Percentiles rank a stretch among this genome's conserved stretches.
Conservation (phyloP, 2,113 vertebrate genomes). For the Sapayoa aenigma region DNA sequence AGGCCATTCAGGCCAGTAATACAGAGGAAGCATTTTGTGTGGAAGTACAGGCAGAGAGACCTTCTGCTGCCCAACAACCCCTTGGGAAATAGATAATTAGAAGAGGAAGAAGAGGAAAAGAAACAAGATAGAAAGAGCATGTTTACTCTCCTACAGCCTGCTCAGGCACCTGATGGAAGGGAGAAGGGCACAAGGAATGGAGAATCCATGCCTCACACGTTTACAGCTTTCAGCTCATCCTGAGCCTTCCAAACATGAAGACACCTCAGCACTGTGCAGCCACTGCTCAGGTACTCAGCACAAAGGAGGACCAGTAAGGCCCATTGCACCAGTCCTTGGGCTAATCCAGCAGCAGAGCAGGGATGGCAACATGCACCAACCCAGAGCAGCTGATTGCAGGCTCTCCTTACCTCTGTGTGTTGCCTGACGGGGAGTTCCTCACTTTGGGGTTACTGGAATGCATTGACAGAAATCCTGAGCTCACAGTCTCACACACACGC, state of each 20-base stretch:
- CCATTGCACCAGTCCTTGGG: neutral
- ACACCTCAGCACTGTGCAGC: neutral
- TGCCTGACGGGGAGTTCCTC: conserved; percentile 90
- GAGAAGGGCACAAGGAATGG: neutral
- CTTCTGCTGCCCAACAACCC: neutral
- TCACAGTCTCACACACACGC: conserved; percentile 73
- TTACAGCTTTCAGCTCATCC: neutral
- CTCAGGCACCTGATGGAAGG: neutral
- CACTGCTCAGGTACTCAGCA: neutral
- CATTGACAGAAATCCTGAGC: conserved; percentile 90
- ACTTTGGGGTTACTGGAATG: conserved; percentile 94
- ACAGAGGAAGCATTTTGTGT: neutral
- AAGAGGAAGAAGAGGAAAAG: neutral
- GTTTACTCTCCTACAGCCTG: neutral
- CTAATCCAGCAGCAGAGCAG: neutral
- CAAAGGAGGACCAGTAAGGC: neutral
- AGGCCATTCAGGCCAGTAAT: neutral
- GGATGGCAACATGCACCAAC: neutral
- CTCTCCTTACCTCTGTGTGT: conserved; percentile 84
- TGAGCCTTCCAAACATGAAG: neutral
- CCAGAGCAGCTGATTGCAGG: neutral
- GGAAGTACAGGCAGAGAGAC: neutral
- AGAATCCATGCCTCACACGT: neutral
- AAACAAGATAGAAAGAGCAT: neutral
- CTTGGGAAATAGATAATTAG: neutral